Conservation (phyloP, 2,113 vertebrate species). For the Tragelaphus strepsiceros region DNA sequence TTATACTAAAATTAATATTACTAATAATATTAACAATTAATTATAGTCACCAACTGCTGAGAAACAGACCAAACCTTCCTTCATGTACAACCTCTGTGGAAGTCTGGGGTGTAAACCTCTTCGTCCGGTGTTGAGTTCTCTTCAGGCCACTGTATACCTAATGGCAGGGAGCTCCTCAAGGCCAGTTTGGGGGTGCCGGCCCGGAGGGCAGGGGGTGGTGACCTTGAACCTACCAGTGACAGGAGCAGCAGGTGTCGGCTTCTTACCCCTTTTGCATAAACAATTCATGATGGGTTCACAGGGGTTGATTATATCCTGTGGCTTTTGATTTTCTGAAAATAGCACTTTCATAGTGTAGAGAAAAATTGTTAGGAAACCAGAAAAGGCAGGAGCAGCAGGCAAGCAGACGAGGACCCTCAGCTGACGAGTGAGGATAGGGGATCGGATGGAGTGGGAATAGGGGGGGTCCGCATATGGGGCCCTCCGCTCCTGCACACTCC, state of each 20-base stretch:
- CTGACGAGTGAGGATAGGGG: not conserved
- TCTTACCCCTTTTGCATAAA: not conserved
- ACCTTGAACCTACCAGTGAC: not conserved
- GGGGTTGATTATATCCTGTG: not conserved
- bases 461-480: not conserved
- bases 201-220: not conserved
- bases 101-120: not conserved
- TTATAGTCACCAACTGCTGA: not conserved
- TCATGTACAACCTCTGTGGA: not conserved
- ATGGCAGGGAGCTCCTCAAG: not conserved
- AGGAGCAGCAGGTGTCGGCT: not conserved
- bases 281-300: not conserved
- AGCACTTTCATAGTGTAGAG: not conserved
- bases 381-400: not conserved
- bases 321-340: conserved; percentile 33
- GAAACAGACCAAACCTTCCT: not conserved
- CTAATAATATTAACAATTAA: not conserved
- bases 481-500: not conserved
- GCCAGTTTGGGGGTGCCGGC: accelerated
- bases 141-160: not conserved
- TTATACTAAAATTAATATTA: not conserved
- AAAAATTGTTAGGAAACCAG: not conserved
- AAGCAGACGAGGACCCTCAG: not conserved
- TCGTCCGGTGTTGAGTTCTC: not conserved
- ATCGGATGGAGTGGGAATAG: not conserved